Evolutionary conservation across 1,140 invertebrate species (phyloP), one percentile per base, ranked within the genome.

Genomic region (Lepidurus packardi): DNA sequence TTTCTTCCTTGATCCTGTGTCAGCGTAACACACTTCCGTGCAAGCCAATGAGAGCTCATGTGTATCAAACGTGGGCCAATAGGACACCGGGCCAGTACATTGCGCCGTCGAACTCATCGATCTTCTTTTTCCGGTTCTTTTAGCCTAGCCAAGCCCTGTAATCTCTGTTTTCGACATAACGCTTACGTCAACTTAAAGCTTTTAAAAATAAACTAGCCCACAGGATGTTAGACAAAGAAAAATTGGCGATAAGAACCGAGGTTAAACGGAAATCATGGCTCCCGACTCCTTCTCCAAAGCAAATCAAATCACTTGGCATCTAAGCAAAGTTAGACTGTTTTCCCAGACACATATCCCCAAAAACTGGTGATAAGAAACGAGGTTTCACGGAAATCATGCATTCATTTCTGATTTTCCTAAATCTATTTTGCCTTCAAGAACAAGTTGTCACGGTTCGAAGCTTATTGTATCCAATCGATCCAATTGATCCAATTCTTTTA

Each of bases 41-140:
- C 8, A 3, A 65, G 13, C 53, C 53, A 65, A 65, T 65, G 53
- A 65, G 53, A 65, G 21, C 16, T 65, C 21, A 65, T 16, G 53
- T 65, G 53, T 34, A 34, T 21, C 53, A 65, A n/a, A 16, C 21
- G 53, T 21, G 13, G 21, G 53, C 53, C 53, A 65, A 65, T 65
- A 65, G 53, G 21, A 65, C 6, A n/a, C 10, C 6, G 13, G 53
- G 53, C 16, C 13, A 65, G 53, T 65, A 65, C 53, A 65, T 65
- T 65, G 53, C 53, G 53, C 53, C 53, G 53, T 65, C 53, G n/a
- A 65, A 21, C 53, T 65, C 53, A 65, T 65, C 53, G 53, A 65
- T 65, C 53, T 65, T 65, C 6, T 7, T 65, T 65, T 65, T 21
- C 53, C 53, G 53, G 53, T n/a, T 65, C 53, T 65, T 21, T 16